These are phyloP conservation scores for Sebastes kiyomatsui DNA, from an alignment of 2,797 vertebrate genomes.

Conservation along the genomic window DNA sequence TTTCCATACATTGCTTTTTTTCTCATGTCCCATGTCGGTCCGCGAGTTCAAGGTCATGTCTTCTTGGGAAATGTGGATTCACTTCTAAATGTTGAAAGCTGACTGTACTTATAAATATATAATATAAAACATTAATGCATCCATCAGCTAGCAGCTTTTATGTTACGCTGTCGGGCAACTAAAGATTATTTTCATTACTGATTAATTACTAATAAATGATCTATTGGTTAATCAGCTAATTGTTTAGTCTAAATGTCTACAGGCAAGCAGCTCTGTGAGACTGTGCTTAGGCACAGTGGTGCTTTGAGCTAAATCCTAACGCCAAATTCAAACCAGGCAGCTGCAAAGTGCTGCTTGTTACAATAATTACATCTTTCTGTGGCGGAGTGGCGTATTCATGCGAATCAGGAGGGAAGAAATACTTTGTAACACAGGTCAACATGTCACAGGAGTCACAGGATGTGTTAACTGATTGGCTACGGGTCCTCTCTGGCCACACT, in stretches of 20 bases:
- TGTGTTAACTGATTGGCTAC: no score
- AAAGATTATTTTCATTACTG: no score
- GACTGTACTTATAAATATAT: background rate
- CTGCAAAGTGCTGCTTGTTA: no score
- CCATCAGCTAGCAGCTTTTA: background rate
- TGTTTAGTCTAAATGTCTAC: background rate
- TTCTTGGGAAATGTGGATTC: background rate
- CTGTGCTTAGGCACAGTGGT: background rate
- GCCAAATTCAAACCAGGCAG: no score
- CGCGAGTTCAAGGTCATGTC: background rate
- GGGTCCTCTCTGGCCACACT: fast-evolving
- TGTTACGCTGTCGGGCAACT: background rate
- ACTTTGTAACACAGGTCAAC: no score
- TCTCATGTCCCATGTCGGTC: background rate
- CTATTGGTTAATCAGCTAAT: background rate
- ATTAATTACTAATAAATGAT: background rate
- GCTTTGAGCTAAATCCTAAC: no score
- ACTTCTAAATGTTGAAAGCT: background rate
- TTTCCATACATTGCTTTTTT: constrained; percentile 34
- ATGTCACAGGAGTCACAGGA: no score
- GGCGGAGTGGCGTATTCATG: no score
- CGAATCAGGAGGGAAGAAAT: no score
- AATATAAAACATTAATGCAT: background rate
- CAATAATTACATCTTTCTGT: no score
- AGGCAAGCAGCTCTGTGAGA: background rate